These are phyloP conservation scores for Lagocephalus sceleratus DNA, from an alignment of 2,797 vertebrate genomes.

Conservation along the genomic window DNA sequence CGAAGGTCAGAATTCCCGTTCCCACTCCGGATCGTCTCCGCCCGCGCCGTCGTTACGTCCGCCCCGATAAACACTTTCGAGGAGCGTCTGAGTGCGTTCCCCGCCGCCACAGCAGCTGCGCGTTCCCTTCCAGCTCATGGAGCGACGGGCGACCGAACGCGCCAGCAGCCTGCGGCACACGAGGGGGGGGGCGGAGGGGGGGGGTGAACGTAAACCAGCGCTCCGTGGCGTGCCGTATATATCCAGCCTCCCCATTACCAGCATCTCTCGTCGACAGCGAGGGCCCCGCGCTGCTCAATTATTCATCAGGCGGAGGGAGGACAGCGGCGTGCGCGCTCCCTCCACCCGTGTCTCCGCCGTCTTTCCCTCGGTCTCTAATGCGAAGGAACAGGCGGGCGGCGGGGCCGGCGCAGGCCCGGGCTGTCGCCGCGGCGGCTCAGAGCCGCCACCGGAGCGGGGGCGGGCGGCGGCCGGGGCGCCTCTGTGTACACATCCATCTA, in stretches of 20 bases:
- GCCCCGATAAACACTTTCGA: too few species aligned
- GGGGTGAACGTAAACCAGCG: slow-evolving; percentile 56
- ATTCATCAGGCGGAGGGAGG: slow-evolving; percentile 68
- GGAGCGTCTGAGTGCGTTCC: too few species aligned
- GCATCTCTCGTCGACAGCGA: slow-evolving; percentile 62
- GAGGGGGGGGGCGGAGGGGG: slow-evolving; percentile 25
- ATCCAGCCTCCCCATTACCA: slow-evolving; percentile 70
- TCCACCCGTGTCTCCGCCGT: slow-evolving; percentile 53
- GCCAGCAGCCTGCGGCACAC: slow-evolving; percentile 32
- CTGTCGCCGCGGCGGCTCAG: slow-evolving; percentile 29
- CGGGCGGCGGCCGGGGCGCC: slow-evolving; percentile 61
- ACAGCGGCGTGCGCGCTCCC: slow-evolving; percentile 61
- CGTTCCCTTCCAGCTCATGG: too few species aligned
- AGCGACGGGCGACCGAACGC: slow-evolving; percentile 5
- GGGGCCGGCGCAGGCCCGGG: slow-evolving; percentile 41
- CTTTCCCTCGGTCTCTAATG: slow-evolving; percentile 54
- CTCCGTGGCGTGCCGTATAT: slow-evolving; percentile 60
- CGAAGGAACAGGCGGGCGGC: slow-evolving; percentile 62
- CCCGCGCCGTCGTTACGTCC: too few species aligned
- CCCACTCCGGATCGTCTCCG: too few species aligned
- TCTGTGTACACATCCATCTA: slow-evolving; percentile 69
- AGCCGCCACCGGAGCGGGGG: slow-evolving; percentile 15
- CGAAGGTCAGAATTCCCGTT: too few species aligned
- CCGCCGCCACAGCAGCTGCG: slow-evolving; percentile 1
- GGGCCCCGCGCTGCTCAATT: slow-evolving; percentile 73